Evolutionary conservation across 2,888 invertebrate genomes (phyloP), one percentile per base, ranked within the genome.

Genomic region (Ganaspis brasiliensis): DNA sequence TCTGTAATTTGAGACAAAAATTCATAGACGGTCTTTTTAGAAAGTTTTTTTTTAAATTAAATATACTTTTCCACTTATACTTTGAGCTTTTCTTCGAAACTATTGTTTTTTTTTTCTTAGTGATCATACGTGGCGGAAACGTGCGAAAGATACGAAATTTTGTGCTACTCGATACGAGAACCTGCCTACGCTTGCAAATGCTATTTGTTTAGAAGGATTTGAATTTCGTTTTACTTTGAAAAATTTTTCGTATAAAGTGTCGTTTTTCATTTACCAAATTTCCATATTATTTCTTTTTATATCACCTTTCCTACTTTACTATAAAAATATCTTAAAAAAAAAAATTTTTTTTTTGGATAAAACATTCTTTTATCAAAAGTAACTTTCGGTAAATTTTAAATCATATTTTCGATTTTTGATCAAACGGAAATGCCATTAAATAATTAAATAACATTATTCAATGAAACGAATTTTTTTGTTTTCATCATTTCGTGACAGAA

Each of bases 71-170:
- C 31, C 31, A 31, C 31, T 31, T 31, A 31, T 31, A 24, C n/a
- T 16, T 9, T 67, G 14, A 37, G 21, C 21, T 24, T 45, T 67
- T 67, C 40, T 24, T 16, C 12, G 24, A 40, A 21, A 24, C 63
- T 45, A 45, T 67, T 45, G 40, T 45, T 45, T 40, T 21, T 40
- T 63, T 31, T 31, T 37, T 63, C 49, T 63, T n/a, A 37, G 0
- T 16, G 35, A 12, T 5, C 35, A 37, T 40, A 40, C 12, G 12
- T 12, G 40, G 35, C 2, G 14, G 40, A 67, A 40, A 67, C 67
- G 67, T 67, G 67, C 67, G 24, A 67, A n/a, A 45, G 45, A 67
- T 67, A 67, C 45, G 40, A 67, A 67, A 67, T 67, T 40, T 24
- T 24, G 21, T 37, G 63, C 24, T 40, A 63, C 37, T 6, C 45